Conservation (phyloP, 2,888 invertebrate species). For the Hedychridium roseum region DNA sequence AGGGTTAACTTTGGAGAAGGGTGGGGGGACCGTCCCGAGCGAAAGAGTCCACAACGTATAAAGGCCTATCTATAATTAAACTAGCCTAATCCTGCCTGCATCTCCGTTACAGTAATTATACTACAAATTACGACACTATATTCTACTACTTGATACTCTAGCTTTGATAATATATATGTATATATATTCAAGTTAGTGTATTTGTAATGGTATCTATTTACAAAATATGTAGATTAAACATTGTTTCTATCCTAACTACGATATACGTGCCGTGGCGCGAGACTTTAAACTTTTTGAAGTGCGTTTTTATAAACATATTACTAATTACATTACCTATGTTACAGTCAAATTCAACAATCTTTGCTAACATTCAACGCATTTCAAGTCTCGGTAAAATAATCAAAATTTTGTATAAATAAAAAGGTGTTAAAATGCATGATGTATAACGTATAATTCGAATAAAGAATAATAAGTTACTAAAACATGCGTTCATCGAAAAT, state of each 20-base stretch:
- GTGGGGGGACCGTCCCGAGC: constrained; percentile 48
- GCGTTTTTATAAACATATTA: constrained; percentile 46
- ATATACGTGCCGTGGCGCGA: constrained; percentile 57
- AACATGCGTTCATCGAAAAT: no score
- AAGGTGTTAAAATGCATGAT: constrained; percentile 30
- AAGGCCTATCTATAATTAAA: constrained; percentile 50
- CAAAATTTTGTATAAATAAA: constrained; percentile 25
- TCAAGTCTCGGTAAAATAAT: constrained; percentile 28
- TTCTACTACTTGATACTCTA: constrained; percentile 38
- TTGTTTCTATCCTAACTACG: constrained; percentile 57
- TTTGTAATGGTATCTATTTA: constrained; percentile 50
- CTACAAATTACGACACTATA: constrained; percentile 50
- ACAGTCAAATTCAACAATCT: constrained; percentile 62
- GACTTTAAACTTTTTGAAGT: constrained; percentile 48
- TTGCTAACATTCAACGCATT: constrained; percentile 53
- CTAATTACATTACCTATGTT: constrained; percentile 57
- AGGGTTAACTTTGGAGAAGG: constrained; percentile 52
- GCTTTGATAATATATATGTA: constrained; percentile 31
- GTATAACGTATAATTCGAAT: constrained; percentile 18
- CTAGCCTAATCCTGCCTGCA: constrained; percentile 52
- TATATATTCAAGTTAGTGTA: constrained; percentile 44
- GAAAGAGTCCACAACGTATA: constrained; percentile 48
- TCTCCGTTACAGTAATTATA: constrained; percentile 33
- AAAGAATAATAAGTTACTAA: constrained; percentile 5
- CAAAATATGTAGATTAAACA: constrained; percentile 58